A percentile compares a stretch with the other conserved stretches of the same genome.
Evolutionary conservation across 2,113 vertebrate genomes (phyloP).

Genomic region (Muntiacus reevesi): DNA sequence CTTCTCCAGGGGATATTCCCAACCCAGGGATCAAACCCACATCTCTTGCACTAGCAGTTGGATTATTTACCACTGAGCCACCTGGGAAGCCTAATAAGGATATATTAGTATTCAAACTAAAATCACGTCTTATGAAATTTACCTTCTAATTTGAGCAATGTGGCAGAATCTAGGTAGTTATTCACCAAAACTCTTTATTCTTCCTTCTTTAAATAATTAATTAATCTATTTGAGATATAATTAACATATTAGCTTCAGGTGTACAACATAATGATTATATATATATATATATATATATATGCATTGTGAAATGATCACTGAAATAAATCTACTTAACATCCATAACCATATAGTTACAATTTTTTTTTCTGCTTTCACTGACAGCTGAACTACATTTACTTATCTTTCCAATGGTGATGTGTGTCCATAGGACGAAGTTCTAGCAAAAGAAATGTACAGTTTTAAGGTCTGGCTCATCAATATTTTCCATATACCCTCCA

Average conservation of each 20-base stretch:
- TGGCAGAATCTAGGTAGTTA: background rate
- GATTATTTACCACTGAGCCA: background rate
- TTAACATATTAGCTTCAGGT: background rate
- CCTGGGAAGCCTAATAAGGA: background rate
- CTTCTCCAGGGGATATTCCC: background rate
- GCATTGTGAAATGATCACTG: background rate
- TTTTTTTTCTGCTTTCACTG: background rate
- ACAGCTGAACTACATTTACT: background rate
- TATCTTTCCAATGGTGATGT: background rate
- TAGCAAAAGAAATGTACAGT: background rate
- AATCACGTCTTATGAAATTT: background rate
- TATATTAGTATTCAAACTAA: background rate
- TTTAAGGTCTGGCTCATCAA: background rate
- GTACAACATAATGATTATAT: background rate
- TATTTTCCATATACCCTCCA: background rate
- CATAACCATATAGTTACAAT: background rate
- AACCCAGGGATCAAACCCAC: rapidly evolving
- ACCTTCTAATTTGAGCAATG: background rate
- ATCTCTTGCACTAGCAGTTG: background rate
- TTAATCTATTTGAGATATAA: background rate
- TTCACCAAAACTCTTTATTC: background rate
- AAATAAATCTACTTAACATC: background rate
- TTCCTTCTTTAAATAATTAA: background rate
- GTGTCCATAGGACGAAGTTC: background rate
- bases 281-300: background rate